phyloP scores from a whole-genome alignment of 2,797 vertebrate species.

The Acrocephalus scirpaceus region DNA sequence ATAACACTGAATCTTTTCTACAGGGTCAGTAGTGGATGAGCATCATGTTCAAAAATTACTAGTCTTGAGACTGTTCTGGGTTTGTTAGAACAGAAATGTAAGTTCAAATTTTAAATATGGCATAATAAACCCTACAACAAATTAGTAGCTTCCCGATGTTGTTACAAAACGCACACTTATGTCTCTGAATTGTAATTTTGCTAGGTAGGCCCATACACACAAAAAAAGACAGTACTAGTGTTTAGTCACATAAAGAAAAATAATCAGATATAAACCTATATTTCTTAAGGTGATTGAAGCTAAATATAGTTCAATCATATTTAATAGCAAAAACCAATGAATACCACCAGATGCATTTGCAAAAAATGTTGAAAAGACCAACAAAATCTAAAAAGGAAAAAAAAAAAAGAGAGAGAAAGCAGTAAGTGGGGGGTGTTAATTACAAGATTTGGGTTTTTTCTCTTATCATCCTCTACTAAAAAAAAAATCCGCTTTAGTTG shows the following conservation, averaged over 20 bases:
- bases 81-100: constrained; percentile 3
- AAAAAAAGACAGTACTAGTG: neutral
- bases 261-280: neutral
- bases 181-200: constrained; percentile 7
- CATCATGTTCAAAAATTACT: neutral
- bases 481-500: neutral
- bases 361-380: neutral
- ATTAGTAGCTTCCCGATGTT: constrained; percentile 14
- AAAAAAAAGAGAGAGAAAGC: neutral
- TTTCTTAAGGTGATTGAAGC: neutral
- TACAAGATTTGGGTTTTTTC: neutral
- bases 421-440: neutral
- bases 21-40: neutral
- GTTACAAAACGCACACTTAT: neutral
- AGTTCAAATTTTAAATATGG: constrained; percentile 33
- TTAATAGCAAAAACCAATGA: neutral
- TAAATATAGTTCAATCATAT: neutral
- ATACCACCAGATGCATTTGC: neutral
- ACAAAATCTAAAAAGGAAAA: neutral
- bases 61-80: neutral
- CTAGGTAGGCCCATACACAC: neutral
- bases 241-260: neutral
- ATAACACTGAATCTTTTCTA: neutral
- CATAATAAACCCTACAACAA: constrained; percentile 26
- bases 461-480: neutral